Base-by-base conservation (phyloP, 2,888 invertebrate genomes). In the Selenia dentaria region DNA sequence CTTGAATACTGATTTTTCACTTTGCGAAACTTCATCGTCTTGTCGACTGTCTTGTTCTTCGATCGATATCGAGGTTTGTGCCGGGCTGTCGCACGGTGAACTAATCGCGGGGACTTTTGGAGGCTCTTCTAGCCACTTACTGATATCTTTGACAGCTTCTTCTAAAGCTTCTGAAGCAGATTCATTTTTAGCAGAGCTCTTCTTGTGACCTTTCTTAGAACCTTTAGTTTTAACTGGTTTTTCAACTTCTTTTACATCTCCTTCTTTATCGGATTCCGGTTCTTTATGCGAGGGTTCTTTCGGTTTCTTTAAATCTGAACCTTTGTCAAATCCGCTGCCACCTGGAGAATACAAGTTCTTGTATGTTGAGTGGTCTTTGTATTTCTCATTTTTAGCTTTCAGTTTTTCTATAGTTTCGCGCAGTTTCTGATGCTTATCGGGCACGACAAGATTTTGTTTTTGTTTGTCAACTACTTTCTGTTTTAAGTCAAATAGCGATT, bases 51-150 rank as follows among this genome's bases (percentile, higher is more conserved):
- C 71, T 69, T 83, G 78, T 62, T 95, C 94, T 68, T 95, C 94
- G 2, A 93, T 86, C 25, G 90, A 86, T 54, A 93, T 91, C 28
- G 93, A 91, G 27, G 93, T 93, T 50, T 93, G 93, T 1, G 94
- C 93, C 0, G 96, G 96, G 76, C 95, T 96, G 64, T 95, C 95
- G 4, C 94, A 94, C 0, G 96, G 95, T 1, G 96, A 96, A 62
- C 95, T 96, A 55, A 94, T 94, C 62, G 94, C 94, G 0, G 95
- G 93, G 51, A 94, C 92, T 59, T 94, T 94, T 0, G 96, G 96
- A 0, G 96, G 95, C 63, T 96, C 96, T 67, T 96, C 96, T 48
- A 97, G 82, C 96, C 96, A 97, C 67, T 96, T 96, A 73, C 96
- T 96, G 27, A 97, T 96, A 73, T 97, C 97, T 92, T 97, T 95